Percentiles rank a stretch among this genome's conserved stretches.
These are phyloP conservation scores for Amphiprion clarkii DNA, from an alignment of 2,797 vertebrate species.

Conservation along the genomic window DNA sequence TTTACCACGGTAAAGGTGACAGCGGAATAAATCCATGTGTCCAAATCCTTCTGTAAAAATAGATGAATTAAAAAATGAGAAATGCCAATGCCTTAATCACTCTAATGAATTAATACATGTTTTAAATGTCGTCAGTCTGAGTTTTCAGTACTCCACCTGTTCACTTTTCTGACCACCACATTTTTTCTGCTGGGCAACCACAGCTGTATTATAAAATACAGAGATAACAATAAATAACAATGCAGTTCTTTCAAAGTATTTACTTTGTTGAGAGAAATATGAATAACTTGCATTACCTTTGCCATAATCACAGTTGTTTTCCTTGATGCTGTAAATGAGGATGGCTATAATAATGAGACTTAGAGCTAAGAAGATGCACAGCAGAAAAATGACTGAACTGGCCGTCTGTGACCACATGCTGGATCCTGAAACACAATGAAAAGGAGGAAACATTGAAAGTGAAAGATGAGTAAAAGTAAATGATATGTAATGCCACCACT, in stretches of 20 bases:
- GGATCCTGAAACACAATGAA: background rate
- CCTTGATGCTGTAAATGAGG: no score
- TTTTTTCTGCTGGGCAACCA: constrained; percentile 4
- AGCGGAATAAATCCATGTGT: constrained; percentile 40
- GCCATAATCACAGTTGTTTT: no score
- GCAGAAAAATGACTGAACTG: background rate
- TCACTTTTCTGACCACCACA: background rate
- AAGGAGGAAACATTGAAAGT: background rate
- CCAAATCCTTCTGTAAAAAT: constrained; percentile 28
- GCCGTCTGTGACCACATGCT: background rate
- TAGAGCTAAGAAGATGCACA: no score
- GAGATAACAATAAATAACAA: no score
- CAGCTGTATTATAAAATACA: background rate
- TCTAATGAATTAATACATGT: no score
- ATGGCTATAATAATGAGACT: no score
- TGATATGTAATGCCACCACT: background rate
- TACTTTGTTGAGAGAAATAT: no score
- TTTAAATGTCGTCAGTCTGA: no score
- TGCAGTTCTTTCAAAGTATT: background rate
- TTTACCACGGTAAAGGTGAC: constrained; percentile 35
- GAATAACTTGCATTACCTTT: no score
- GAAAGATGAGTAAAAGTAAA: background rate
- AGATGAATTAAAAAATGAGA: background rate
- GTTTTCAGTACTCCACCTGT: background rate
- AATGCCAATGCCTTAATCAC: no score